phyloP scores from a whole-genome alignment of 1,140 invertebrate genomes.

The Metaphire vulgaris region DNA sequence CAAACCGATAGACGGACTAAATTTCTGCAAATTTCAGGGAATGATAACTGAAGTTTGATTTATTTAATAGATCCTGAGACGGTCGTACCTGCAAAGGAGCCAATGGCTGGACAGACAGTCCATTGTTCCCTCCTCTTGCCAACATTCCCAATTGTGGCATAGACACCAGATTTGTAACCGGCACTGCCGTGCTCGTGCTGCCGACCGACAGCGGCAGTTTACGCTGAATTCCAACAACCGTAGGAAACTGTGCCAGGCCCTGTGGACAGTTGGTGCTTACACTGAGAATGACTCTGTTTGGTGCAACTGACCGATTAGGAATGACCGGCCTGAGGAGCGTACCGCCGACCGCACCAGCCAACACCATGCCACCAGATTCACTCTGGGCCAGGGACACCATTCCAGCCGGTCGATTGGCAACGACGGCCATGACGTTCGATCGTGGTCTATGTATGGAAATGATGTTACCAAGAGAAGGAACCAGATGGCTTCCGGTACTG shows the following conservation, averaged over 20 bases:
- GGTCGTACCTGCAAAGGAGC: neutral
- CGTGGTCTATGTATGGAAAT: neutral
- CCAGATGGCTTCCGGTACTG: neutral
- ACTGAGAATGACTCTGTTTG: neutral
- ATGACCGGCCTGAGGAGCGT: neutral
- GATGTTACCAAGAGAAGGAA: neutral
- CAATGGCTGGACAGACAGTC: neutral
- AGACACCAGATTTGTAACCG: neutral
- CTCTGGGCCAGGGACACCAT: neutral
- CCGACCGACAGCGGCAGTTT: neutral
- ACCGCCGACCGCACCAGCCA: neutral
- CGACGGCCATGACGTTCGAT: neutral
- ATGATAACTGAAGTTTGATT: too few species aligned
- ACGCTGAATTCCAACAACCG: neutral
- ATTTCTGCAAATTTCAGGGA: too few species aligned
- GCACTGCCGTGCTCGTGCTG: neutral
- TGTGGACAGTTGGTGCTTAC: neutral
- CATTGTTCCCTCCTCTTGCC: neutral
- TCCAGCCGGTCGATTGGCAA: neutral
- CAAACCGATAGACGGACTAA: too few species aligned
- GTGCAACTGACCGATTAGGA: neutral
- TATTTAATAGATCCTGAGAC: too few species aligned
- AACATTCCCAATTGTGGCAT: neutral
- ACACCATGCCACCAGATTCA: neutral
- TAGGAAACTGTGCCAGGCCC: neutral